These are phyloP conservation scores for Pangasius macronema DNA, from an alignment of 2,797 vertebrate genomes.

Conservation along the genomic window DNA sequence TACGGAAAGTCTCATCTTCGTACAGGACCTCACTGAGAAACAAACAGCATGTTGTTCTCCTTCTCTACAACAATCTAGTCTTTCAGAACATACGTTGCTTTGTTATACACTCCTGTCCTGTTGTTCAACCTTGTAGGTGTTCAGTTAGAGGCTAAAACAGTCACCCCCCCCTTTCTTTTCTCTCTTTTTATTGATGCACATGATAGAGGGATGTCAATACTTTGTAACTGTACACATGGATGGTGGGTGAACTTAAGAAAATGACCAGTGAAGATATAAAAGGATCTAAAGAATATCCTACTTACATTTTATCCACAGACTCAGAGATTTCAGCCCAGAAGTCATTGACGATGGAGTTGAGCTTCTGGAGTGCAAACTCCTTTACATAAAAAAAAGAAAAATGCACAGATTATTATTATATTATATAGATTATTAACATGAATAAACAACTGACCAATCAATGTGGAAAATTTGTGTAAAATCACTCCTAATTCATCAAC, in stretches of 20 bases:
- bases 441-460: not conserved
- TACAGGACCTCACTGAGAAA: constrained; percentile 90
- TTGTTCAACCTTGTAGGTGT: not conserved
- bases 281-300: not conserved
- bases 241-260: not conserved
- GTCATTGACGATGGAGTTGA: constrained; percentile 96
- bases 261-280: not conserved
- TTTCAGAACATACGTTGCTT: not conserved
- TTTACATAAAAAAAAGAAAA: constrained; percentile 55
- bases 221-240: not conserved
- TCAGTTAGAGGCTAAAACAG: not conserved
- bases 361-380: constrained; percentile 98
- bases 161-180: too few relatives aligned
- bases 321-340: constrained; percentile 99
- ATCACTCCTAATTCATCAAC: not conserved
- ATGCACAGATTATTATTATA: not conserved
- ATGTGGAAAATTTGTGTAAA: not conserved
- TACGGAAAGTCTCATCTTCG: constrained; percentile 95
- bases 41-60: not conserved
- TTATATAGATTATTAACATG: not conserved
- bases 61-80: not conserved
- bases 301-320: constrained; percentile 99
- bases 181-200: not conserved
- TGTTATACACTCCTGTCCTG: not conserved
- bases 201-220: not conserved